Conservation (phyloP, 2,797 vertebrate species). For the Sylvilagus floridanus region DNA sequence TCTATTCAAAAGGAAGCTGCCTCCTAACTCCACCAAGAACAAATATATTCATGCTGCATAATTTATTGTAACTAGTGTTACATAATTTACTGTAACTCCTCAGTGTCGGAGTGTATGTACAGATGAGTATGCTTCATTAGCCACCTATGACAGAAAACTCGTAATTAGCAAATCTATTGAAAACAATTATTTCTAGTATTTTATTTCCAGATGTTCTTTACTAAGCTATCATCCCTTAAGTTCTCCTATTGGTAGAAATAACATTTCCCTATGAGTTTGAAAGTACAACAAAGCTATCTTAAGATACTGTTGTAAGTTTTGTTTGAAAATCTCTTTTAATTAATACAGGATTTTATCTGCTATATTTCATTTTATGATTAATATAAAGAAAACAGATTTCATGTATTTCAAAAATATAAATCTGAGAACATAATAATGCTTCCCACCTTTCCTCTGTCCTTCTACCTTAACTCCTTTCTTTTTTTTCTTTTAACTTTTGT, state of each 20-base stretch:
- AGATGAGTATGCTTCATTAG: not conserved
- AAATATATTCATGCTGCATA: not conserved
- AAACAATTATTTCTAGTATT: not conserved
- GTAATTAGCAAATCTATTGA: not conserved
- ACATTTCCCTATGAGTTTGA: not conserved
- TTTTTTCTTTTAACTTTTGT: no score
- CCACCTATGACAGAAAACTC: not conserved
- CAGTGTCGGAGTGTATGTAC: fast-evolving
- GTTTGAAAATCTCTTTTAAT: not conserved
- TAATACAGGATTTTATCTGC: no score
- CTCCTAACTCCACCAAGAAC: not conserved
- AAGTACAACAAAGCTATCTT: not conserved
- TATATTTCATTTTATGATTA: no score
- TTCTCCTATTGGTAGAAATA: conserved; percentile 17
- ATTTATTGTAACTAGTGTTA: not conserved
- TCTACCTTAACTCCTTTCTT: no score
- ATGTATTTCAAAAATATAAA: no score
- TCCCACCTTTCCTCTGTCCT: no score
- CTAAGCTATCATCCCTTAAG: not conserved
- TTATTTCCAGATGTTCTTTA: conserved; percentile 1
- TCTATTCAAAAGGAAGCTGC: not conserved
- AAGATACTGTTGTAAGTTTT: not conserved
- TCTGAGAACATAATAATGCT: no score
- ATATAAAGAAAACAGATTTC: no score
- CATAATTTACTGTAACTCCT: not conserved